Percentiles rank a stretch among this genome's conserved stretches.
phyloP scores from a whole-genome alignment of 1,140 invertebrate genomes.

The Whitmania pigra region DNA sequence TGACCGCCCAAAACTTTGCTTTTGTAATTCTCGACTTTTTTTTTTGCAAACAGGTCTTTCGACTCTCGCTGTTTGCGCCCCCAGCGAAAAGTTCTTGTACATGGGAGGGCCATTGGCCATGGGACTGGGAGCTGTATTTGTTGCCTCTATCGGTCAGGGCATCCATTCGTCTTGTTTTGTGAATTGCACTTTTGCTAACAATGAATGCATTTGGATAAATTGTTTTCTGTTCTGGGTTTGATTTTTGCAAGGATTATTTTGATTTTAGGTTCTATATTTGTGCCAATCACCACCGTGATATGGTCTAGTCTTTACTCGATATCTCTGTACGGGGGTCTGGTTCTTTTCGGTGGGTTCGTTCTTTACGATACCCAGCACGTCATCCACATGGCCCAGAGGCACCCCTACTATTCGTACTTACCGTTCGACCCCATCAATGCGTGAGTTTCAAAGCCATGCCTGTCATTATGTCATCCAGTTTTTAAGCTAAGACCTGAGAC shows the following conservation, averaged over 20 bases:
- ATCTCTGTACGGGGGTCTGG: slow-evolving; percentile 79
- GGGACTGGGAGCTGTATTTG: slow-evolving; percentile 89
- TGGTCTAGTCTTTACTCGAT: slow-evolving; percentile 83
- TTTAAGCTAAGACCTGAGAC: too few species aligned
- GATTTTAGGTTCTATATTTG: slow-evolving; percentile 62
- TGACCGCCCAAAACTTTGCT: too few species aligned
- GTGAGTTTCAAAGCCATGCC: slow-evolving; percentile 45
- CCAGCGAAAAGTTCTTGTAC: slow-evolving; percentile 83
- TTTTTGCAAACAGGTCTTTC: slow-evolving; percentile 50
- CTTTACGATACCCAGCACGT: slow-evolving; percentile 89
- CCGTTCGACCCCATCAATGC: slow-evolving; percentile 89
- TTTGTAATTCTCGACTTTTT: too few species aligned
- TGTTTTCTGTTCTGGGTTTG: too few species aligned
- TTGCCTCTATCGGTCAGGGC: slow-evolving; percentile 64
- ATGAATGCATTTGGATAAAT: too few species aligned
- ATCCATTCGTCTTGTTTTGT: neutral
- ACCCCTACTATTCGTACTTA: too few species aligned
- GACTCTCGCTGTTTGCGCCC: slow-evolving; percentile 81
- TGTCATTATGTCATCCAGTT: too few species aligned
- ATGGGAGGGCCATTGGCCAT: slow-evolving; percentile 88
- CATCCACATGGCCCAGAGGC: slow-evolving; percentile 67
- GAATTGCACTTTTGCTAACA: too few species aligned
- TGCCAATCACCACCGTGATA: slow-evolving; percentile 64
- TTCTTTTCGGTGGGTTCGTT: slow-evolving; percentile 79
- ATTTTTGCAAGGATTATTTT: too few species aligned